phyloP scores from a whole-genome alignment of 2,888 invertebrate species.

The Metellina segmentata region DNA sequence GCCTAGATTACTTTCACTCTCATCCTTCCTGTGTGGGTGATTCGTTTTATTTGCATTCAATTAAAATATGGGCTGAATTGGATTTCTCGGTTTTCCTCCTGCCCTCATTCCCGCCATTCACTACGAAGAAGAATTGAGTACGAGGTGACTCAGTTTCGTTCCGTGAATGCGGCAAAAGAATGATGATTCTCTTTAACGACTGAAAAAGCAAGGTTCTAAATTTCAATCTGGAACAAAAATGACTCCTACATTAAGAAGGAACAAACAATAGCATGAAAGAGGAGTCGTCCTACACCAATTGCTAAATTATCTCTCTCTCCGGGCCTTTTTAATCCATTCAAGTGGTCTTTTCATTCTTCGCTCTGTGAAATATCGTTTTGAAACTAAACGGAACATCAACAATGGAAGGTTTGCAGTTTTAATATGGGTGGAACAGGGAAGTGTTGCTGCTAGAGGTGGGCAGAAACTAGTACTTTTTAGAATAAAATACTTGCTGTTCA shows the following conservation, averaged over 20 bases:
- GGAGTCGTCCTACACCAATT: constrained; percentile 9
- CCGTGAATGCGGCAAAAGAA: neutral
- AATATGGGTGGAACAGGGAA: neutral
- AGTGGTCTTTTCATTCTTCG: neutral
- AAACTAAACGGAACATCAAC: constrained; percentile 1
- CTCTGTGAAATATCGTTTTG: constrained; percentile 18
- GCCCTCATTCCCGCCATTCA: constrained; percentile 20
- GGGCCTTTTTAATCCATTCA: neutral
- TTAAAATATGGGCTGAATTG: constrained; percentile 20
- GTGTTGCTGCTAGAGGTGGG: neutral
- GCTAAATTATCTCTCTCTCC: constrained; percentile 1
- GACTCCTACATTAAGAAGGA: constrained; percentile 4
- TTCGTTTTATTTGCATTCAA: constrained; percentile 35
- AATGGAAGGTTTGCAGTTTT: constrained; percentile 13
- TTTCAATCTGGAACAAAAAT: constrained; percentile 32
- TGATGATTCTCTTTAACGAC: neutral
- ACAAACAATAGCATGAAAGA: constrained; percentile 12
- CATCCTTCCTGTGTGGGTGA: neutral
- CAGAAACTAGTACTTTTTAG: too few species aligned
- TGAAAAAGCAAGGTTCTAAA: constrained; percentile 7
- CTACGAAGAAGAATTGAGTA: neutral
- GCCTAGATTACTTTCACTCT: neutral
- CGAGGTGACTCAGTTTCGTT: constrained; percentile 13
- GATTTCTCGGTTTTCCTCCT: neutral
- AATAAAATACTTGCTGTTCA: too few species aligned